Percentiles rank a stretch among this genome's conserved stretches.
Conservation (phyloP, 2,113 vertebrate species). For the Diadophis punctatus region DNA sequence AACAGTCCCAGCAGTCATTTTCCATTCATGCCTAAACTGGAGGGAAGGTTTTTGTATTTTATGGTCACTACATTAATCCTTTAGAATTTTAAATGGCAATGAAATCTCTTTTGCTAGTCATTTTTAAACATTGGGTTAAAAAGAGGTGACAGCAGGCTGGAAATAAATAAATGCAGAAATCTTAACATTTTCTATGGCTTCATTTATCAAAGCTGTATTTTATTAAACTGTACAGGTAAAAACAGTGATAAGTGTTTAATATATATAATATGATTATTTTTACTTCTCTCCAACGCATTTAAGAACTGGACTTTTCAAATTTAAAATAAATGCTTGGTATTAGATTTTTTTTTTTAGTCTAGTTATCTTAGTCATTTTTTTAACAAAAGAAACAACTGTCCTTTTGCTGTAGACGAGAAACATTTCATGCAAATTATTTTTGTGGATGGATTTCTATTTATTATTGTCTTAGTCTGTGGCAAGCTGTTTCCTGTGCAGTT, state of each 20-base stretch:
- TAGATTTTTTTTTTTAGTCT: neutral
- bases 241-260: neutral
- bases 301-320: neutral
- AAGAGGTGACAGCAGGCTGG: neutral
- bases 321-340: slow-evolving; percentile 3
- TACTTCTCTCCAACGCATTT: neutral
- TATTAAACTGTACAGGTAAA: neutral
- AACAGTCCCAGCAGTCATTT: neutral
- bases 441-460: slow-evolving; percentile 20
- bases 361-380: neutral
- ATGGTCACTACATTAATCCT: neutral
- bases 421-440: neutral
- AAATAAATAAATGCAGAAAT: neutral
- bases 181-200: neutral
- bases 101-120: neutral
- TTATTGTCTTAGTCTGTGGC: slow-evolving; percentile 11
- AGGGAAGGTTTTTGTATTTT: neutral
- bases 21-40: neutral
- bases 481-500: slow-evolving; percentile 10
- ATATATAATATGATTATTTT: neutral
- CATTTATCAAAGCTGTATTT: neutral
- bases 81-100: neutral
- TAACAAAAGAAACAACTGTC: neutral
- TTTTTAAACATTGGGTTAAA: neutral
- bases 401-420: neutral